Evolutionary conservation across 2,888 invertebrate genomes (phyloP).

Genomic region (Halictus quadricinctus): DNA sequence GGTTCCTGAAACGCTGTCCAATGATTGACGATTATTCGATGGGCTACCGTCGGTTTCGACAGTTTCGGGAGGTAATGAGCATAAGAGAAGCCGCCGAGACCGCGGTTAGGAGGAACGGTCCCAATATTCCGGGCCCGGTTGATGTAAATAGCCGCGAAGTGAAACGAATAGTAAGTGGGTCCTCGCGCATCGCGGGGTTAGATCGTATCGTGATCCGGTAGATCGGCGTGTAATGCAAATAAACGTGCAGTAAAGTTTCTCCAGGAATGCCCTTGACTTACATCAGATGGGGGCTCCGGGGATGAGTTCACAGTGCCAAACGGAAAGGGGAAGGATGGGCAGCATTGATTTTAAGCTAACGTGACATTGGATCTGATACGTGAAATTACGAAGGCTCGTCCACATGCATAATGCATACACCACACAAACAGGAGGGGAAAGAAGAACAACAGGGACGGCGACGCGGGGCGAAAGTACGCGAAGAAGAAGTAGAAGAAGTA

Average conservation of each 20-base stretch:
- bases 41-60: neutral
- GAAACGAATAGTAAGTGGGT: slow-evolving; percentile 15
- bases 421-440: slow-evolving; percentile 22
- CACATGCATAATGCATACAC: slow-evolving; percentile 63
- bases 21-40: neutral
- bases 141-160: slow-evolving; percentile 7
- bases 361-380: slow-evolving; percentile 73
- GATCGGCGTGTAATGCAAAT: slow-evolving; percentile 30
- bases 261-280: slow-evolving; percentile 45
- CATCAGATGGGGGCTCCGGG: slow-evolving; percentile 41
- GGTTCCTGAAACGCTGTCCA: too few relatives aligned
- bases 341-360: slow-evolving; percentile 74
- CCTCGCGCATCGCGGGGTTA: neutral
- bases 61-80: neutral
- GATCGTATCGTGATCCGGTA: slow-evolving; percentile 23
- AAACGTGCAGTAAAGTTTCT: slow-evolving; percentile 28
- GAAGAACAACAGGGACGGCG: slow-evolving; percentile 11
- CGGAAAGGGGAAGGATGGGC: slow-evolving; percentile 30
- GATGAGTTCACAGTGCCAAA: slow-evolving; percentile 28
- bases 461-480: slow-evolving; percentile 1
- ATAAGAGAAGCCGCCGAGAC: neutral
- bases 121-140: neutral
- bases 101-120: neutral
- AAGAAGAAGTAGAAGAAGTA: neutral
- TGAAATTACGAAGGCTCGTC: slow-evolving; percentile 68